A percentile compares a stretch with the other conserved stretches of the same genome.
phyloP scores from a whole-genome alignment of 2,797 vertebrate species.

The Heliangelus exortis region DNA sequence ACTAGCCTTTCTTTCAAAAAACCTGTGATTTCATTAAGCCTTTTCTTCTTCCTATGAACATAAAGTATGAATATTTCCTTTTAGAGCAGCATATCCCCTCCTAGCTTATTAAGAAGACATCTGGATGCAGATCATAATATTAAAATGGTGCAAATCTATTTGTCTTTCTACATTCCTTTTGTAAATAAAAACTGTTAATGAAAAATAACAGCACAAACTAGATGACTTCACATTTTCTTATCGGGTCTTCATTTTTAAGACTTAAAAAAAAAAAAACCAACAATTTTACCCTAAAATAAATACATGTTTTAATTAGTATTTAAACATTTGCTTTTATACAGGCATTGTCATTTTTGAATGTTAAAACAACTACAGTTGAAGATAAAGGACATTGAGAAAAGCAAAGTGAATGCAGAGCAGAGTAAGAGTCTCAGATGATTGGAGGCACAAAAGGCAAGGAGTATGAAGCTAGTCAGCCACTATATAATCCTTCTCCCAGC shows the following conservation, averaged over 20 bases:
- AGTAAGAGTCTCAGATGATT: not conserved
- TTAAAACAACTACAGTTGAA: not conserved
- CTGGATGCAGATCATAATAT: not conserved
- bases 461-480: not conserved
- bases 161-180: not conserved
- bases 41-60: not conserved
- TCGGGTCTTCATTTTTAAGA: not conserved
- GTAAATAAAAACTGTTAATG: not conserved
- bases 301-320: not conserved
- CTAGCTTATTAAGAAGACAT: not conserved
- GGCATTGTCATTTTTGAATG: not conserved
- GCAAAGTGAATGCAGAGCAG: not conserved
- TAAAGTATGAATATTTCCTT: not conserved
- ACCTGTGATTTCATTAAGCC: not conserved
- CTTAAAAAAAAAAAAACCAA: not conserved
- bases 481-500: not conserved
- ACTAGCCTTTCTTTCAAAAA: not conserved
- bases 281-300: not conserved
- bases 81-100: not conserved
- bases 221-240: not conserved
- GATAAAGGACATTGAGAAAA: not conserved
- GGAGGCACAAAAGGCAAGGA: not conserved
- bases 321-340: not conserved
- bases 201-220: not conserved
- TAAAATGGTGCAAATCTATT: not conserved